phyloP scores from a whole-genome alignment of 2,888 invertebrate species.

The Luffia ferchaultella region DNA sequence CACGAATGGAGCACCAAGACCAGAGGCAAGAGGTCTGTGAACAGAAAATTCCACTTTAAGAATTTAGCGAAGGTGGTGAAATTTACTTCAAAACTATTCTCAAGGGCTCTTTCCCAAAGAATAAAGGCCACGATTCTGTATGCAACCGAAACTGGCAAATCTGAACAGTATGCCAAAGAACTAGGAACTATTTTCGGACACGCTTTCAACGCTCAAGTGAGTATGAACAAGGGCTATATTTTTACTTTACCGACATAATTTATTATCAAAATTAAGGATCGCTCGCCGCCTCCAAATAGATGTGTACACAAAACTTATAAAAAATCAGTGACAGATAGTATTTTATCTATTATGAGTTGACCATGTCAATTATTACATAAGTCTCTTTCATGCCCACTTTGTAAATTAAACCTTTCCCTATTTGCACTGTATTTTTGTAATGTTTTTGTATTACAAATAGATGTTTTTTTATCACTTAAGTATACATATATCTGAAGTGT shows the following conservation, averaged over 20 bases:
- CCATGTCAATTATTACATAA: too few relatives aligned
- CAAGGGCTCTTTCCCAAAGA: conserved; percentile 88
- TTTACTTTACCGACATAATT: not conserved
- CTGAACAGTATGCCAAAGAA: conserved; percentile 92
- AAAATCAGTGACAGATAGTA: too few relatives aligned
- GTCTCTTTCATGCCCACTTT: too few relatives aligned
- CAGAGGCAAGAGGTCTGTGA: conserved; percentile 32
- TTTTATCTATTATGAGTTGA: too few relatives aligned
- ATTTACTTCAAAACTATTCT: conserved; percentile 95
- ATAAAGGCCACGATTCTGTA: conserved; percentile 95
- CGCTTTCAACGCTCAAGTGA: conserved; percentile 92
- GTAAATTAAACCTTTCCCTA: too few relatives aligned
- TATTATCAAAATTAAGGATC: not conserved
- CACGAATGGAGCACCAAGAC: conserved; percentile 76
- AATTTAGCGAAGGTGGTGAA: conserved; percentile 96
- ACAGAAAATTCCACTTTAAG: conserved; percentile 93
- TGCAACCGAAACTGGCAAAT: conserved; percentile 95
- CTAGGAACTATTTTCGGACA: conserved; percentile 89
- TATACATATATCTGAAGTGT: too few relatives aligned
- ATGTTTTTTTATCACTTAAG: too few relatives aligned
- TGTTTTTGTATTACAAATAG: too few relatives aligned
- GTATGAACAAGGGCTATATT: conserved; percentile 8
- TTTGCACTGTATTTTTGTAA: too few relatives aligned
- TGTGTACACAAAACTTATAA: not conserved
- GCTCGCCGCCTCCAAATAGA: too few relatives aligned